phyloP scores from a whole-genome alignment of 2,797 vertebrate genomes.

The Rhynchotus rufescens region DNA sequence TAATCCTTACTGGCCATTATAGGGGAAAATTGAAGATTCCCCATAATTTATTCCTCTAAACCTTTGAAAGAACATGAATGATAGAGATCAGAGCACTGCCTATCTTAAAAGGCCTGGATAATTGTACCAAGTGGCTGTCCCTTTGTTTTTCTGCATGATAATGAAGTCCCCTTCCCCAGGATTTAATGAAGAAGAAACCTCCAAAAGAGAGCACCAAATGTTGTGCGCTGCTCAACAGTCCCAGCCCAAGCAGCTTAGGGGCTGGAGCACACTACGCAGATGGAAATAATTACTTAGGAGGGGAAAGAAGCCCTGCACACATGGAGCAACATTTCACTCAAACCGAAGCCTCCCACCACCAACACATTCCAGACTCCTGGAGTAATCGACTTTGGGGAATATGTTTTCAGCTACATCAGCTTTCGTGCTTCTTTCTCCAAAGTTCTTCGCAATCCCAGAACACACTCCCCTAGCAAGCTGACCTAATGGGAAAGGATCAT shows the following conservation, averaged over 20 bases:
- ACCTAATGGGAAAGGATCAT: background rate
- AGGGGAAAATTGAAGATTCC: background rate
- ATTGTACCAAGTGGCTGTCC: background rate
- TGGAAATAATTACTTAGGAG: conserved; percentile 67
- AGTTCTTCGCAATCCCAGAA: conserved; percentile 3
- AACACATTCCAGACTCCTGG: conserved; percentile 58
- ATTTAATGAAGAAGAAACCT: background rate
- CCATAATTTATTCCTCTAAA: background rate
- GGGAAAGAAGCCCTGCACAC: conserved; percentile 49
- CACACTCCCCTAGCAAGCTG: conserved; percentile 2
- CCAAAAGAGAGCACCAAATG: background rate
- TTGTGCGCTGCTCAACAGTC: background rate
- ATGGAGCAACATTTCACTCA: conserved; percentile 29
- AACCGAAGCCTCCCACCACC: conserved; percentile 66
- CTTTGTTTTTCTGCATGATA: background rate
- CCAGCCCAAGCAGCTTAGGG: background rate
- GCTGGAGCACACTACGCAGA: conserved; percentile 33
- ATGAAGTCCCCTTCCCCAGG: background rate
- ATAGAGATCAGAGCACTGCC: background rate
- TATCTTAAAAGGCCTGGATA: background rate
- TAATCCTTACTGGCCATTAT: background rate
- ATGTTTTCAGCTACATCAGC: conserved; percentile 38
- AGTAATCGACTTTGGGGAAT: conserved; percentile 66
- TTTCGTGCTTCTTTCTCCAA: conserved; percentile 39
- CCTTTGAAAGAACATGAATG: background rate